Evolutionary conservation across 2,888 invertebrate species (phyloP).

Genomic region (Torymus auratus): DNA sequence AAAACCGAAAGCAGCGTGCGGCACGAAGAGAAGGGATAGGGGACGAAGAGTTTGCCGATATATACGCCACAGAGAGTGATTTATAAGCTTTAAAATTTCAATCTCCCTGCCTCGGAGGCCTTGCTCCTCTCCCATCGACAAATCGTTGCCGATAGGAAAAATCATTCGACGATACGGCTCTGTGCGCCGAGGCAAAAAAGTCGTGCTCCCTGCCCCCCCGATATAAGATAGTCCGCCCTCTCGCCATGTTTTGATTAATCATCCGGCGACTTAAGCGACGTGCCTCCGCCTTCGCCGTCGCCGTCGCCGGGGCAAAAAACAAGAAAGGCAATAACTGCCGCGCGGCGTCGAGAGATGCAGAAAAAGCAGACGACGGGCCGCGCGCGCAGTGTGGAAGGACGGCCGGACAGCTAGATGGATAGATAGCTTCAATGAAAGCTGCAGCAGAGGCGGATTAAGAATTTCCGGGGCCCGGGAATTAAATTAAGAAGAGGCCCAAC

Average conservation of each 20-base stretch:
- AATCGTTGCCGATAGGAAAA: conserved; percentile 41
- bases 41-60: conserved; percentile 21
- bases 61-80: conserved; percentile 29
- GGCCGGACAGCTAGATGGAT: neutral
- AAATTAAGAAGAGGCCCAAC: no score
- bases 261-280: conserved; percentile 21
- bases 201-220: neutral
- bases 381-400: neutral
- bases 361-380: neutral
- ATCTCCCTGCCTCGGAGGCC: conserved; percentile 17
- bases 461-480: no score
- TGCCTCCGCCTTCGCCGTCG: neutral
- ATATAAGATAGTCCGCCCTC: neutral
- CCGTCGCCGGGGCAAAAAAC: neutral
- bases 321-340: conserved; percentile 1
- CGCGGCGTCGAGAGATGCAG: neutral
- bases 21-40: neutral
- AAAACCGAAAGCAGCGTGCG: conserved; percentile 11
- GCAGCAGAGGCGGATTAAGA: no score
- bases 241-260: conserved; percentile 40
- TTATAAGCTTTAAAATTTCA: conserved; percentile 55
- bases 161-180: conserved; percentile 30
- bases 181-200: conserved; percentile 6
- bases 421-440: neutral
- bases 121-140: conserved; percentile 15